Conservation (phyloP, 2,113 vertebrate genomes). For the Dryoscopus gambensis region DNA sequence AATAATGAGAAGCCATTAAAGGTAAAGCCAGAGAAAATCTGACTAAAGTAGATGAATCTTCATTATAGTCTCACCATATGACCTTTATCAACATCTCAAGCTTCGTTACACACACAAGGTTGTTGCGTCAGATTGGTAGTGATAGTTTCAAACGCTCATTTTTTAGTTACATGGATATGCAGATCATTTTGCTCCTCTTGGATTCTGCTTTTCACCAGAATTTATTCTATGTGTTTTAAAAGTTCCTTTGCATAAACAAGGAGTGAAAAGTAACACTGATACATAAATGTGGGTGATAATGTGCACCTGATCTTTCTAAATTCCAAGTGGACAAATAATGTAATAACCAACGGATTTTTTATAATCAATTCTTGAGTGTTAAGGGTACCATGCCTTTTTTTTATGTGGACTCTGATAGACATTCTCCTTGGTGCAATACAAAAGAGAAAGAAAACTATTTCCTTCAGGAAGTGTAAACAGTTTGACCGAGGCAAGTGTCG, state of each 20-base stretch:
- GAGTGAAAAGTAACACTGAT: background rate
- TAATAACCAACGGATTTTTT: background rate
- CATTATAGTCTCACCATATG: slow-evolving; percentile 7
- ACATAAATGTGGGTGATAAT: background rate
- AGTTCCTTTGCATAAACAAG: background rate
- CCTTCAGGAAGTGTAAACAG: background rate
- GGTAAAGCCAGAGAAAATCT: slow-evolving; percentile 14
- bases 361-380: background rate
- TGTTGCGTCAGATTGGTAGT: background rate
- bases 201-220: background rate
- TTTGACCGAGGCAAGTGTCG: background rate
- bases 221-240: background rate
- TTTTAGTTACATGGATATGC: background rate
- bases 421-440: background rate
- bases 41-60: slow-evolving; percentile 38
- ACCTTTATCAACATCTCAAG: slow-evolving; percentile 52
- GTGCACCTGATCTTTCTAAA: background rate
- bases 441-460: background rate
- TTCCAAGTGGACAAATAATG: background rate
- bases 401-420: background rate
- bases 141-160: background rate
- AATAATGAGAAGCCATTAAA: slow-evolving; percentile 42
- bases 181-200: background rate
- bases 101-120: slow-evolving; percentile 38
- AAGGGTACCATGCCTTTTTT: background rate